phyloP scores from a whole-genome alignment of 2,888 invertebrate genomes.

The Hecatera dysodea region DNA sequence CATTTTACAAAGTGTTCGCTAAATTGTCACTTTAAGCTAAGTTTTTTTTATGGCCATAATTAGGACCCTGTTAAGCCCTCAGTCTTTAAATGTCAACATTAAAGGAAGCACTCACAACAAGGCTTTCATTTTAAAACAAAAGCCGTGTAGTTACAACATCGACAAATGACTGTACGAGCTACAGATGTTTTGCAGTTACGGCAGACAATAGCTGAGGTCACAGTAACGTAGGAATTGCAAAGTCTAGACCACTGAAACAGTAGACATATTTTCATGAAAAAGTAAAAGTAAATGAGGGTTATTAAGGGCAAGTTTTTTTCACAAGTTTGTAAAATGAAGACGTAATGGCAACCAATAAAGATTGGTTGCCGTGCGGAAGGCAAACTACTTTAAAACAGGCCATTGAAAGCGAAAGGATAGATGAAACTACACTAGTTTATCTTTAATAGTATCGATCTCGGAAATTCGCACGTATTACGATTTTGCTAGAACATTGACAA shows the following conservation, averaged over 20 bases:
- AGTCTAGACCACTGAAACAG: neutral
- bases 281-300: neutral
- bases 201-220: constrained; percentile 2
- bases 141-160: constrained; percentile 53
- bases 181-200: constrained; percentile 29
- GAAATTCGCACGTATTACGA: constrained; percentile 13
- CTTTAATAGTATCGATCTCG: constrained; percentile 29
- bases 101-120: constrained; percentile 32
- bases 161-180: constrained; percentile 14
- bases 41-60: neutral
- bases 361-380: constrained; percentile 1
- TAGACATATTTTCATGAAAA: constrained; percentile 4
- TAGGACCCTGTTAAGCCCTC: constrained; percentile 19
- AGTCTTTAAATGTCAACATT: constrained; percentile 25
- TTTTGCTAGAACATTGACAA: constrained; percentile 32
- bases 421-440: constrained; percentile 19
- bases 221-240: constrained; percentile 3
- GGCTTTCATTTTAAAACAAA: constrained; percentile 61
- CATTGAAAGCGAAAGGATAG: constrained; percentile 32
- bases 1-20: constrained; percentile 16
- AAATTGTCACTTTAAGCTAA: constrained; percentile 13
- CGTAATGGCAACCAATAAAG: neutral
- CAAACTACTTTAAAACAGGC: neutral
- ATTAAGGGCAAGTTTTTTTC: neutral
- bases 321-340: neutral